A percentile compares a stretch with the other conserved stretches of the same genome.
These are phyloP conservation scores for Aphodius sticticus DNA, from an alignment of 2,888 invertebrate genomes.

Conservation along the genomic window DNA sequence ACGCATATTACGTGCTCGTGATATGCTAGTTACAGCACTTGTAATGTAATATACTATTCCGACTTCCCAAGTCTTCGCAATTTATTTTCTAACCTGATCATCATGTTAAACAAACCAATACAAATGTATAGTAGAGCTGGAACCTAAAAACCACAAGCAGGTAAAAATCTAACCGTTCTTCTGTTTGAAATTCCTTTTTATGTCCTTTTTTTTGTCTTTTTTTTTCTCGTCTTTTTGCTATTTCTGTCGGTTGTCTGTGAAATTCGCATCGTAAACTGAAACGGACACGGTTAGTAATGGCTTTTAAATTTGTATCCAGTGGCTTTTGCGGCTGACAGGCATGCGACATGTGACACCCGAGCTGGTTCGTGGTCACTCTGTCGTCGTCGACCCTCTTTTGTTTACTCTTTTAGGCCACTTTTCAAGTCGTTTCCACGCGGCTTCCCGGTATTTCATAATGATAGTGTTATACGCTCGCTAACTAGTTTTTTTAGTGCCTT, in stretches of 20 bases:
- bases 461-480: not conserved
- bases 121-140: not conserved
- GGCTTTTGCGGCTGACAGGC: not conserved
- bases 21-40: too few species aligned
- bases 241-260: not conserved
- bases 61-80: too few species aligned
- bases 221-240: not conserved
- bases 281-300: not conserved
- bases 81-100: too few species aligned
- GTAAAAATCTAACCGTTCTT: not conserved
- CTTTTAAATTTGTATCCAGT: slow-evolving; percentile 4
- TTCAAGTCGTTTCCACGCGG: not conserved
- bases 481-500: too few species aligned
- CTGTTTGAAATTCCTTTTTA: not conserved
- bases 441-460: not conserved
- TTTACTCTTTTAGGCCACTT: not conserved
- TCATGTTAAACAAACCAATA: too few species aligned
- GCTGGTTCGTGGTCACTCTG: not conserved
- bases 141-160: not conserved
- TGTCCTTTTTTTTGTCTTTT: not conserved
- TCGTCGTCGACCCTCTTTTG: not conserved
- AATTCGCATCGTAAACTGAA: not conserved
- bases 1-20: too few species aligned
- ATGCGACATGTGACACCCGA: slow-evolving; percentile 4
- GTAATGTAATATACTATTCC: too few species aligned